phyloP scores from a whole-genome alignment of 2,888 invertebrate genomes.

The Leptopilina drosophilae region DNA sequence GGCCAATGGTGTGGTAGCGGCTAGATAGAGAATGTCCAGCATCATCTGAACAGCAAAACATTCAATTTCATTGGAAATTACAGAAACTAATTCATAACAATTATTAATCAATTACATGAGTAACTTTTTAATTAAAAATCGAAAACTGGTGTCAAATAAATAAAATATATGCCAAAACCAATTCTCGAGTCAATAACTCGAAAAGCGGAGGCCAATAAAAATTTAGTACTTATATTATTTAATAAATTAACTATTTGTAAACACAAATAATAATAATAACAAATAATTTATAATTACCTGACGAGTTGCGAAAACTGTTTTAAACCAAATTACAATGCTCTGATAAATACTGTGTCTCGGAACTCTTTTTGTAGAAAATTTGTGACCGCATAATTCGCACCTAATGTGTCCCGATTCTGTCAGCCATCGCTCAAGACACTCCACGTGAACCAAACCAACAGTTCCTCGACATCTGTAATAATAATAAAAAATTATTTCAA shows the following conservation, averaged over 20 bases:
- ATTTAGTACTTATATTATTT: too few relatives aligned
- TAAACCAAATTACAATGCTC: conserved; percentile 71
- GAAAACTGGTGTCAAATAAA: too few relatives aligned
- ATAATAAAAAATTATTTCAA: not conserved
- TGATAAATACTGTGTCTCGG: conserved; percentile 68
- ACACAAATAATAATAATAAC: not conserved
- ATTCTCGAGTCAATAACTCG: too few relatives aligned
- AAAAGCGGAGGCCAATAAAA: too few relatives aligned
- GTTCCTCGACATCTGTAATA: conserved; percentile 78
- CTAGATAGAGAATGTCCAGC: conserved; percentile 71
- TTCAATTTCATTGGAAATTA: too few relatives aligned
- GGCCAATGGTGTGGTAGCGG: conserved; percentile 72
- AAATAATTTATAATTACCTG: conserved; percentile 65
- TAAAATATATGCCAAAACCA: too few relatives aligned
- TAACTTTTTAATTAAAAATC: too few relatives aligned
- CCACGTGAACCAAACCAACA: conserved; percentile 78
- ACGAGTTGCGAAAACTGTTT: conserved; percentile 70
- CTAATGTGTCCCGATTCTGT: conserved; percentile 78
- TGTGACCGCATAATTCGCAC: conserved; percentile 80
- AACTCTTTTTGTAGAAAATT: conserved; percentile 75
- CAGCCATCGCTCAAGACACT: conserved; percentile 80
- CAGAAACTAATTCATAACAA: too few relatives aligned
- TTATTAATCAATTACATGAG: too few relatives aligned
- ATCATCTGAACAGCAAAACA: conserved; percentile 65
- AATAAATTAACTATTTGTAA: too few relatives aligned